Evolutionary conservation across 2,888 invertebrate species (phyloP).

Genomic region (Agrochola macilenta): DNA sequence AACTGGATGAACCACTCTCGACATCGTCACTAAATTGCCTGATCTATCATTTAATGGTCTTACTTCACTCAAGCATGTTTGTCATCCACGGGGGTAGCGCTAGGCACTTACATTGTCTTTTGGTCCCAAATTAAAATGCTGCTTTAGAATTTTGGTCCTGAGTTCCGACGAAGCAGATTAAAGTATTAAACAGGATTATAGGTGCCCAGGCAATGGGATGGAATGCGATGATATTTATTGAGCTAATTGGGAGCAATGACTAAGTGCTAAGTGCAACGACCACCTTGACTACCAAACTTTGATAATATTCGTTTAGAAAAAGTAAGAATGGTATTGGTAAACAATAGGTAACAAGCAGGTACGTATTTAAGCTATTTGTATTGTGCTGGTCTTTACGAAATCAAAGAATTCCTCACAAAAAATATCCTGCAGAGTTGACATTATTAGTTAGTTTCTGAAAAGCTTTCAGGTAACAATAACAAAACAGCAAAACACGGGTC

Average conservation of each 20-base stretch:
- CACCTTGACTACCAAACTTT: neutral
- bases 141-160: neutral
- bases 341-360: neutral
- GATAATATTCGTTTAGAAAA: neutral
- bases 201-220: too few species aligned
- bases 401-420: neutral
- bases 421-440: conserved; percentile 8
- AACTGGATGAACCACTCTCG: neutral
- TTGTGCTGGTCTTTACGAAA: conserved; percentile 2
- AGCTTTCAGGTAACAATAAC: conserved; percentile 50
- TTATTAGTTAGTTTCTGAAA: conserved; percentile 40
- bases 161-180: neutral
- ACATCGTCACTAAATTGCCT: too few species aligned
- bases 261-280: neutral
- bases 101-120: neutral
- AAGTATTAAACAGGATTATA: too few species aligned
- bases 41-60: too few species aligned
- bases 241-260: neutral
- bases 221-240: neutral
- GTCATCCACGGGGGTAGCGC: neutral
- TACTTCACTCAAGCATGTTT: neutral
- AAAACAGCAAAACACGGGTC: conserved; percentile 48
- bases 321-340: neutral
- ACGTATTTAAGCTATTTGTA: neutral
- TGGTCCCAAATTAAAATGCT: neutral